A percentile compares a stretch with the other conserved stretches of the same genome.
Evolutionary conservation across 2,797 vertebrate genomes (phyloP).

Genomic region (Megaceryle alcyon): DNA sequence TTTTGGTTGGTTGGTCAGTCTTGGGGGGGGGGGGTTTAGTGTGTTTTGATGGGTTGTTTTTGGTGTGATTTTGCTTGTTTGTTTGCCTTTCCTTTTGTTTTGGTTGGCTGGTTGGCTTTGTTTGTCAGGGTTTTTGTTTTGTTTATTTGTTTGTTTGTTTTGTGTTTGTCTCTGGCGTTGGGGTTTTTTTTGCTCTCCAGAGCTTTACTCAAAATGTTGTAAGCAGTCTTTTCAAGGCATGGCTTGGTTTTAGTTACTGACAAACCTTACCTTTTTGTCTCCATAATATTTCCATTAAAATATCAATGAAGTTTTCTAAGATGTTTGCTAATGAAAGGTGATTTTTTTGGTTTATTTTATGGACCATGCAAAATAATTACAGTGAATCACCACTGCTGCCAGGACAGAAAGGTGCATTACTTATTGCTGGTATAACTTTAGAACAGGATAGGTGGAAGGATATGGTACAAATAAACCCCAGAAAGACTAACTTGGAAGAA

Average conservation of each 20-base stretch:
- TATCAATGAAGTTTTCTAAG: background rate
- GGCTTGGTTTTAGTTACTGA: background rate
- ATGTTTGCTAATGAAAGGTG: background rate
- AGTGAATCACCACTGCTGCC: background rate
- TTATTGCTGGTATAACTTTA: background rate
- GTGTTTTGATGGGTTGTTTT: too few species aligned
- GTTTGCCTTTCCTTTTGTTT: too few species aligned
- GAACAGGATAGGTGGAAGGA: background rate
- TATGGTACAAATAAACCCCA: background rate
- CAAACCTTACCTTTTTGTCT: background rate
- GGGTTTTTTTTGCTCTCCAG: background rate
- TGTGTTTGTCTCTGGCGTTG: background rate
- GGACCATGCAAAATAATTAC: background rate
- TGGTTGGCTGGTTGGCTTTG: too few species aligned
- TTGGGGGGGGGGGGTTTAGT: too few species aligned
- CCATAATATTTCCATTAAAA: background rate
- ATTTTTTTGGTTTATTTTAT: background rate
- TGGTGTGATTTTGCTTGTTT: too few species aligned
- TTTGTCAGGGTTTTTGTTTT: too few species aligned
- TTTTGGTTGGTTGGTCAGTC: too few species aligned
- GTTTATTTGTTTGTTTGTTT: background rate
- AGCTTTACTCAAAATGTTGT: background rate
- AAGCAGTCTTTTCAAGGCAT: background rate
- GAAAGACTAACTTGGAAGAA: background rate
- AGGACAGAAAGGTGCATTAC: background rate